These are phyloP conservation scores for Lycodopsis pacificus DNA, from an alignment of 2,797 vertebrate species.

Conservation along the genomic window DNA sequence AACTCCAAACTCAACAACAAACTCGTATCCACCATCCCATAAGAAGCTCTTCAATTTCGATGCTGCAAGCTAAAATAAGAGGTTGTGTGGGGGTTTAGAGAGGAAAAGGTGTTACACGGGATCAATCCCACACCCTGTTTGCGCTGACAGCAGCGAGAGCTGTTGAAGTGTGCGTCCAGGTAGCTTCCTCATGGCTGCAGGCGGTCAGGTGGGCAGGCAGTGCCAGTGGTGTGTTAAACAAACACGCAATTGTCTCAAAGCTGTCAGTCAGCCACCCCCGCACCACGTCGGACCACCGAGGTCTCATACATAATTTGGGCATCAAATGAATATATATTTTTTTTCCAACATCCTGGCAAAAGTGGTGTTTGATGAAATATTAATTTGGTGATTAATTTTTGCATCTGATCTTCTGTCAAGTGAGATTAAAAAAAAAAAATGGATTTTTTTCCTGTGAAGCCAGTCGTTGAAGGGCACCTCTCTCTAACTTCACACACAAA, in stretches of 20 bases:
- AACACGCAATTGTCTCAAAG: constrained; percentile 64
- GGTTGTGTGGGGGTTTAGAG: constrained; percentile 47
- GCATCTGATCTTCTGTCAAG: constrained; percentile 79
- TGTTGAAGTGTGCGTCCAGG: constrained; percentile 69
- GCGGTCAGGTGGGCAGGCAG: constrained; percentile 71
- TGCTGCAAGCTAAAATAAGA: constrained; percentile 67
- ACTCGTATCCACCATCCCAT: constrained; percentile 55
- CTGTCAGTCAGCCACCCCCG: constrained; percentile 74
- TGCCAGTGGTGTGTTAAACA: constrained; percentile 74
- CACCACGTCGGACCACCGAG: constrained; percentile 64
- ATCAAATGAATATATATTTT: constrained; percentile 80
- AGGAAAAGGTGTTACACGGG: constrained; percentile 54
- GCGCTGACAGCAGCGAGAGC: constrained; percentile 75
- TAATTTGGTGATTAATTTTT: constrained; percentile 79
- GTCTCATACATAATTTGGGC: constrained; percentile 80
- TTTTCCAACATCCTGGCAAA: constrained; percentile 68
- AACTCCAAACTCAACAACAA: constrained; percentile 76
- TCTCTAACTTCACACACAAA: constrained; percentile 68
- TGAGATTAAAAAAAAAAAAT: constrained; percentile 59
- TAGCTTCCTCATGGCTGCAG: constrained; percentile 74
- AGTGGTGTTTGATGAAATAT: constrained; percentile 82
- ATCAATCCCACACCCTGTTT: constrained; percentile 70
- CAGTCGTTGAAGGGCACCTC: constrained; percentile 74
- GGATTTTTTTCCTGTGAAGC: constrained; percentile 62
- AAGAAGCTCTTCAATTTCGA: constrained; percentile 76